Base-by-base conservation (phyloP, 1,140 invertebrate species). In the Heterodera carotae region DNA sequence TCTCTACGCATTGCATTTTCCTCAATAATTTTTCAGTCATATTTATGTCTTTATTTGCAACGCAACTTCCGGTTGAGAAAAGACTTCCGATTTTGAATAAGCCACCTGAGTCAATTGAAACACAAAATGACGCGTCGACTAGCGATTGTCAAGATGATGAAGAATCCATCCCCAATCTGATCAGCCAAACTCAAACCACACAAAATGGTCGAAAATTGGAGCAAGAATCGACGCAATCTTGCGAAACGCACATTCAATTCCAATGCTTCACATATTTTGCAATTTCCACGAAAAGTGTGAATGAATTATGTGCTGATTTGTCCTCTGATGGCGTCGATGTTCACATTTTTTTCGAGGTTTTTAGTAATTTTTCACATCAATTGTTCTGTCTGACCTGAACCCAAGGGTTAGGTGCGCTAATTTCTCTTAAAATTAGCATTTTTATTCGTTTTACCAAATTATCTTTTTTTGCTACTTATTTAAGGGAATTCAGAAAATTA, bases 81-180 rank as follows among this genome's bases (percentile, higher is more conserved):
- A 69, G n/a, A 29, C 36, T 69, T 22, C 67, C 36, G 8, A 69
- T 36, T 43, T 7, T 69, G 4, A 48, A 69, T 27, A 69, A 69
- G 1, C 8, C 48, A 7, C 48, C 36, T 8, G 27, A 36, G 36
- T n/a, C 36, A 69, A 25, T 25, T 8, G 43, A 73, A 8, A 69
- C 36, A 73, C 67, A 43, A 48, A 36, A 33, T 27, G 75, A 33
- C 48, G 22, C 48, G 18, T 56, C 22, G 48, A 22, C 5, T 22
- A 18, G 22, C 18, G 48, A 15, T 22, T 15, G 12, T 22, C 48
- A 56, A 56, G 4, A 56, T 18, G 5, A 56, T 22, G 5, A 2
- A 18, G 12, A 56, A 5, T 56, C 48, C 12, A 56, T 18, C 22
- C 22, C 48, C 18, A 22, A 15, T 22, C 48, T 8, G 39, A 43